These are phyloP conservation scores for Pangasianodon gigas DNA, from an alignment of 2,113 vertebrate species.

Conservation along the genomic window DNA sequence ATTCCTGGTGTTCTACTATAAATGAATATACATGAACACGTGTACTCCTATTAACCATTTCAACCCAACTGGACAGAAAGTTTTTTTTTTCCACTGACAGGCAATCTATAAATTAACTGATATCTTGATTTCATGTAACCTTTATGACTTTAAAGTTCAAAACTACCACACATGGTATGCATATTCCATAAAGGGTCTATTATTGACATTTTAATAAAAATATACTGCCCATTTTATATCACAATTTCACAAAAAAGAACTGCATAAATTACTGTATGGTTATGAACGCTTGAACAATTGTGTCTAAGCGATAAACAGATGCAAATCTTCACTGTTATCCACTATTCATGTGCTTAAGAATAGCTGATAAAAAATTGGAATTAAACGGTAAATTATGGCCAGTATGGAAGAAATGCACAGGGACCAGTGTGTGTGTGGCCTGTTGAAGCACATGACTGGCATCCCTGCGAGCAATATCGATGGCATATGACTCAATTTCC, in stretches of 20 bases:
- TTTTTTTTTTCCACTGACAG: not conserved
- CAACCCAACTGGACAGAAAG: not conserved
- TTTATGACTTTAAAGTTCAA: not conserved
- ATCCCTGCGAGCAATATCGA: constrained; percentile 6
- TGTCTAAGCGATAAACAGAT: not conserved
- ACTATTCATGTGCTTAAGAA: too few relatives aligned
- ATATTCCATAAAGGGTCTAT: not conserved
- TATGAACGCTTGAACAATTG: not conserved
- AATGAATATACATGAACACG: not conserved
- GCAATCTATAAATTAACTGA: not conserved
- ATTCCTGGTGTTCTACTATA: not conserved
- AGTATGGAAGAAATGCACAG: not conserved
- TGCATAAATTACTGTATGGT: not conserved
- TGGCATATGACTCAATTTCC: not conserved
- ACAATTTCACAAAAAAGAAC: not conserved
- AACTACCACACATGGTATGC: not conserved
- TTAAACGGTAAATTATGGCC: not conserved
- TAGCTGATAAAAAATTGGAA: not conserved
- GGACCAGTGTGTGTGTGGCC: not conserved
- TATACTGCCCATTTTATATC: not conserved
- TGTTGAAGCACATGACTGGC: not conserved
- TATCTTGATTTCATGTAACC: not conserved
- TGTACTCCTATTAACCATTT: not conserved
- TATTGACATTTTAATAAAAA: not conserved
- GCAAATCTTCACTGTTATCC: too few relatives aligned